phyloP scores from a whole-genome alignment of 2,113 vertebrate species.

The Rousettus leschenaultii region DNA sequence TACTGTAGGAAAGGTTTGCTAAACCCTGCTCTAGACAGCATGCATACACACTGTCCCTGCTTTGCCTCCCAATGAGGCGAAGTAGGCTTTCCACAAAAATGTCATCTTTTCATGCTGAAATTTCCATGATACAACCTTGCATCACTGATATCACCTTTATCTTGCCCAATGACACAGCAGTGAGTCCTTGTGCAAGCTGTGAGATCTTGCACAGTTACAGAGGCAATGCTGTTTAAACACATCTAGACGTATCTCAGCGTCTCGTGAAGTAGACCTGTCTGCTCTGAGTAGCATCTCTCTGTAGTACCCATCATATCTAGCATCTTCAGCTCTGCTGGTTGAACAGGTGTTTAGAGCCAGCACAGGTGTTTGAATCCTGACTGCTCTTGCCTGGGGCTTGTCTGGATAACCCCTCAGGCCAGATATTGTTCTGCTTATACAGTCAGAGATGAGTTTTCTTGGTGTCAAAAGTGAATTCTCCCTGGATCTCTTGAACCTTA shows the following conservation, averaged over 20 bases:
- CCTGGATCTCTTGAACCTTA: background rate
- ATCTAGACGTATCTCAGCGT: rapidly evolving
- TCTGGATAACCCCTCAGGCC: background rate
- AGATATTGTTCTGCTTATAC: background rate
- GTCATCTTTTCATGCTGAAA: background rate
- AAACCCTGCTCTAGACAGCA: background rate
- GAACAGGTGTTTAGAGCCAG: background rate
- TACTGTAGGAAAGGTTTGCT: background rate
- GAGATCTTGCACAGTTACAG: background rate
- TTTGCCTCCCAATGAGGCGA: background rate
- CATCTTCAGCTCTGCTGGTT: background rate
- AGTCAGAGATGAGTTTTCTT: background rate
- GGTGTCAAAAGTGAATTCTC: background rate
- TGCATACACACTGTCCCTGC: background rate
- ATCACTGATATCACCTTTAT: background rate
- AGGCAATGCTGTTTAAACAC: background rate
- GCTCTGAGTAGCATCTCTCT: background rate
- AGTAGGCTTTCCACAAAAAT: background rate
- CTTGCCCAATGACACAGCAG: background rate
- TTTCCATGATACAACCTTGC: background rate
- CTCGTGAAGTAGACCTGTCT: background rate
- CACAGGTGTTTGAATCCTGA: too few relatives aligned
- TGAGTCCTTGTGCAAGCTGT: background rate
- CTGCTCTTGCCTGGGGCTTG: background rate
- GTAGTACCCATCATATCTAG: rapidly evolving